Conservation (phyloP, 2,113 vertebrate species). For the Rhadina sibilatrix region DNA sequence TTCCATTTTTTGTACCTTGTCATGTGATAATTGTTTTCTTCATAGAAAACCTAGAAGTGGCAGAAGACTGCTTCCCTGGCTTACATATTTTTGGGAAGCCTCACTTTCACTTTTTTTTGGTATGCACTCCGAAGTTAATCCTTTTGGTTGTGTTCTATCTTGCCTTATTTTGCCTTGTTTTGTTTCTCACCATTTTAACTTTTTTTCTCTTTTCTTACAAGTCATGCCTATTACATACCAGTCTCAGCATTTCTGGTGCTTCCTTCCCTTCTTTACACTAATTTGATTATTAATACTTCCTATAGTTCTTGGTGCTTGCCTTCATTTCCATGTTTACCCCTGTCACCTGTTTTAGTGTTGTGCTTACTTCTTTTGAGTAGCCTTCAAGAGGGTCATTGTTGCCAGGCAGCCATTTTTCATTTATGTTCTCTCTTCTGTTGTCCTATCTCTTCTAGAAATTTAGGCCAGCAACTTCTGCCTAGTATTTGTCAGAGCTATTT, state of each 20-base stretch:
- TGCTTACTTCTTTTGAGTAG: neutral
- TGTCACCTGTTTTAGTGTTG: neutral
- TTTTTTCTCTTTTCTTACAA: neutral
- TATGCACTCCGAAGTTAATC: neutral
- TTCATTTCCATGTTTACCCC: neutral
- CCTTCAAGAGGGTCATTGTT: neutral
- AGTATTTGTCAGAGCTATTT: neutral
- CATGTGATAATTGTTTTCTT: neutral
- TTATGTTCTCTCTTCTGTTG: neutral
- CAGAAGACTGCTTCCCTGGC: neutral
- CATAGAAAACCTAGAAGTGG: neutral
- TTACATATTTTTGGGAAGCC: neutral
- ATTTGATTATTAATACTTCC: neutral
- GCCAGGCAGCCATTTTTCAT: neutral
- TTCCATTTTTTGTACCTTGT: neutral
- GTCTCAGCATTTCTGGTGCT: neutral
- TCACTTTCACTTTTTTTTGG: neutral
- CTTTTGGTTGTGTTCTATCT: neutral
- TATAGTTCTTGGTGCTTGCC: accelerated
- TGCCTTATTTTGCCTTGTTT: neutral
- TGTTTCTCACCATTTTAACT: neutral
- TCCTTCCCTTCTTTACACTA: neutral
- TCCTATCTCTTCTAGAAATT: neutral
- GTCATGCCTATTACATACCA: neutral
- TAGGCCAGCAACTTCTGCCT: neutral